Base-by-base conservation (phyloP, 2,888 invertebrate genomes). In the Nemurella pictetii region DNA sequence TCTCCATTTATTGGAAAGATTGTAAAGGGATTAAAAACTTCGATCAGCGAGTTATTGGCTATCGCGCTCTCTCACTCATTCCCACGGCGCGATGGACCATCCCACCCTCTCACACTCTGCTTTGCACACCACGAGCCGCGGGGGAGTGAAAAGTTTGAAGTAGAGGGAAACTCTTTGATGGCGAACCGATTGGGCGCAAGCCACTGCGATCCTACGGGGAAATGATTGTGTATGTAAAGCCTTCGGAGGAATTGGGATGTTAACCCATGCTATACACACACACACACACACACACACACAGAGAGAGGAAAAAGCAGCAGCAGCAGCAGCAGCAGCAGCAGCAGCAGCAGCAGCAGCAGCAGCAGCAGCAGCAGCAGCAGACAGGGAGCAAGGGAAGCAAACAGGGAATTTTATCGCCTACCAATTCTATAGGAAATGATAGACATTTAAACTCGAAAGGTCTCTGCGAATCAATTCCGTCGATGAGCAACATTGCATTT, bases 21-120 rank as follows among this genome's bases (percentile, higher is more conserved):
- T 78, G 28, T 28, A 20, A n/a, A n/a, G n/a, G 78, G 78, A 78
- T 78, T 78, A 78, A 78, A 77, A 78, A 29, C n/a, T 78, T 78
- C 4, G 75, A 75, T 75, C 75, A 75, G 7, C 25, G 78, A 78
- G 78, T 30, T 78, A 78, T 78, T 78, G 78, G 75, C 26, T 75
- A 26, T 75, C 28, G 12, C 9, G 28, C 75, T 75, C 75, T 75
- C 75, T 75, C 75, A 25, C 75, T 75, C 75, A 9, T 75, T 25
- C 75, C 75, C 27, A 12, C n/a, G 9, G 75, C 27, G 15, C 26
- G 27, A 27, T 75, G 26, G n/a, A 9, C 27, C 25, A 28, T 4
- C n/a, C 75, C 25, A n/a, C 0, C 27, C 2, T 1, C 26, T 27
- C 75, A 9, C 7, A 20, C 25, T 75, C 28, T 28, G 15, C 9